Percentiles rank a stretch among this genome's conserved stretches.
These are phyloP conservation scores for Meiosimyza decipiens DNA, from an alignment of 2,888 invertebrate species.

Conservation along the genomic window DNA sequence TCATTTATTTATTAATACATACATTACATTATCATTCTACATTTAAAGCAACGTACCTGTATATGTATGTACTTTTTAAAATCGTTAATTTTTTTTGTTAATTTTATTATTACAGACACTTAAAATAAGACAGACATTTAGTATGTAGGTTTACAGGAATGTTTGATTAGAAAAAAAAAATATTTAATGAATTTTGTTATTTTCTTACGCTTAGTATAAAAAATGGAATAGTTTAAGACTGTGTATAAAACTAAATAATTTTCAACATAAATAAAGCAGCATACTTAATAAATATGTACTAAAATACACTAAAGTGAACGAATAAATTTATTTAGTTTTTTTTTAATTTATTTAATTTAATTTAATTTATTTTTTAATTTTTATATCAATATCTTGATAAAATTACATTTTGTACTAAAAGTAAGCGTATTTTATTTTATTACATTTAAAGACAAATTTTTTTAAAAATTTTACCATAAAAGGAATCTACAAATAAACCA, in stretches of 20 bases:
- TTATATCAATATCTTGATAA: slow-evolving; percentile 25
- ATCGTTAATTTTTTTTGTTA: too few relatives aligned
- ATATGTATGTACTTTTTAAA: too few relatives aligned
- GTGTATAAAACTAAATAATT: slow-evolving; percentile 20
- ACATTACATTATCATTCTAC: slow-evolving; percentile 2
- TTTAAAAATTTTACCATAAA: too few relatives aligned
- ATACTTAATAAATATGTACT: slow-evolving; percentile 11
- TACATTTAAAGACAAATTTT: background rate
- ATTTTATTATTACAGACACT: slow-evolving; percentile 11
- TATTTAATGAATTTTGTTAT: background rate
- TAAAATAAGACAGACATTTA: slow-evolving; percentile 22
- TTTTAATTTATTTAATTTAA: slow-evolving; percentile 1
- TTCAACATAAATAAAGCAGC: background rate
- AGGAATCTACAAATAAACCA: too few relatives aligned
- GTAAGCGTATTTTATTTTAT: slow-evolving; percentile 53
- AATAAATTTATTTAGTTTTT: background rate
- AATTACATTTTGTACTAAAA: slow-evolving; percentile 56
- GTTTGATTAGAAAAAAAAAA: background rate
- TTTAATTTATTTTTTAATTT: too few relatives aligned
- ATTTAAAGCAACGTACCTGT: background rate
- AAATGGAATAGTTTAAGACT: background rate
- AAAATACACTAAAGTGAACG: slow-evolving; percentile 18
- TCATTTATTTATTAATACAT: background rate
- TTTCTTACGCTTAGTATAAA: background rate
- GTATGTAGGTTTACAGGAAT: background rate